Base-by-base conservation (phyloP, 1,140 invertebrate genomes). In the Drosophila biarmipes region DNA sequence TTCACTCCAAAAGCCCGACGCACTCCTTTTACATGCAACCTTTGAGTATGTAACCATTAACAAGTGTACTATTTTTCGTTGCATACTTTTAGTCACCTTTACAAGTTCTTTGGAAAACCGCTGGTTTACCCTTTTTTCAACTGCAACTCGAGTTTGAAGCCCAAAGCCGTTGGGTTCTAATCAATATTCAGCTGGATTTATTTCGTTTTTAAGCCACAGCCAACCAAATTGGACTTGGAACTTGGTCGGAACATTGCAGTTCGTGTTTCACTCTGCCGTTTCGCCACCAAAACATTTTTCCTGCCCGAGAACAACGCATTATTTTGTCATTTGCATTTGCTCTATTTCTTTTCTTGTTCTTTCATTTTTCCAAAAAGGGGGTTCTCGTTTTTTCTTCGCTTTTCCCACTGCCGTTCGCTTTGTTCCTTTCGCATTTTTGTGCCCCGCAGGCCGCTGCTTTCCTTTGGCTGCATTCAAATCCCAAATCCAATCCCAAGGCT, bases 401-500 rank as follows among this genome's bases (percentile, higher is more conserved):
- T 54, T 54, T 31, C n/a, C 42, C 38, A 24, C 31, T 62, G 11
- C 57, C 49, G 46, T 43, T 34, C 15, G 48, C 62, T 69, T 69
- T 69, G 67, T 69, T 69, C 29, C 63, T 55, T 69, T 35, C 37
- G 17, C 8, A 10, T 31, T 31, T 49, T 49, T 31, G 6, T 17
- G 37, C 37, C 57, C 58, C 19, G 37, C 29, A 62, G 49, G 27
- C 49, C 17, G 67, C 29, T 69, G 49, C 56, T 56, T 62, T 71
- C 35, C 67, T 68, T 71, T 68, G 58, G 67, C 67, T 56, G 63
- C 63, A 69, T 69, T 71, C 51, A 71, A 71, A 69, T 66, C 51
- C 63, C 63, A 69, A 69, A 69, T 71, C 51, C 67, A 69, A 71
- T 71, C 64, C 63, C 67, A 71, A 69, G 64, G 67, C 67, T 69